Percentiles rank a stretch among this genome's conserved stretches.
Evolutionary conservation across 2,113 vertebrate genomes (phyloP).

Genomic region (Onychorhynchus coronatus): DNA sequence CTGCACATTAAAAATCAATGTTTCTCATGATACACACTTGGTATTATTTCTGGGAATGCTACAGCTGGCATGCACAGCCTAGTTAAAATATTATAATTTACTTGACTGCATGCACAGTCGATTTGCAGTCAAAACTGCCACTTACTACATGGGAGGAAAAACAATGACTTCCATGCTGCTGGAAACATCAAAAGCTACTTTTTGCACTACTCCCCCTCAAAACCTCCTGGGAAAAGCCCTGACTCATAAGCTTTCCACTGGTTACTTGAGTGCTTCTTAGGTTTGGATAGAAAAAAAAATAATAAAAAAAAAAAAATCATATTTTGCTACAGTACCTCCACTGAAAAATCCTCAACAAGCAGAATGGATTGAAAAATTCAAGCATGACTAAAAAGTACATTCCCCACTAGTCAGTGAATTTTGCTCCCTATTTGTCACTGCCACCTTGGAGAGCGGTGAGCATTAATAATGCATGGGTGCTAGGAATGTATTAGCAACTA

Average conservation of each 20-base stretch:
- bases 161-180: constrained; percentile 70
- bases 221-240: constrained; percentile 71
- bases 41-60: constrained; percentile 74
- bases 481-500: constrained; percentile 97
- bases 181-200: constrained; percentile 72
- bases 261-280: constrained; percentile 67
- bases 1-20: constrained; percentile 71
- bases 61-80: constrained; percentile 65
- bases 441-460: constrained; percentile 91
- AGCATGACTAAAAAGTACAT: constrained; percentile 99
- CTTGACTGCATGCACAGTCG: constrained; percentile 60
- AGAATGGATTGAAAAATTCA: constrained; percentile 92
- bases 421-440: constrained; percentile 98
- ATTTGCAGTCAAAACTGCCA: constrained; percentile 73
- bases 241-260: constrained; percentile 68
- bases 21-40: constrained; percentile 71
- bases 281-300: neutral
- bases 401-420: constrained; percentile 95
- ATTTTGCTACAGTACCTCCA: constrained; percentile 70
- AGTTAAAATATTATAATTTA: constrained; percentile 77
- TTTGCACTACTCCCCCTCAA: constrained; percentile 67
- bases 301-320: neutral
- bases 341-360: constrained; percentile 83
- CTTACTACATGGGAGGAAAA: constrained; percentile 69
- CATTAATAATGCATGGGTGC: constrained; percentile 99